Conservation (phyloP, 2,113 vertebrate species). For the Machaerirhynchus nigripectus region DNA sequence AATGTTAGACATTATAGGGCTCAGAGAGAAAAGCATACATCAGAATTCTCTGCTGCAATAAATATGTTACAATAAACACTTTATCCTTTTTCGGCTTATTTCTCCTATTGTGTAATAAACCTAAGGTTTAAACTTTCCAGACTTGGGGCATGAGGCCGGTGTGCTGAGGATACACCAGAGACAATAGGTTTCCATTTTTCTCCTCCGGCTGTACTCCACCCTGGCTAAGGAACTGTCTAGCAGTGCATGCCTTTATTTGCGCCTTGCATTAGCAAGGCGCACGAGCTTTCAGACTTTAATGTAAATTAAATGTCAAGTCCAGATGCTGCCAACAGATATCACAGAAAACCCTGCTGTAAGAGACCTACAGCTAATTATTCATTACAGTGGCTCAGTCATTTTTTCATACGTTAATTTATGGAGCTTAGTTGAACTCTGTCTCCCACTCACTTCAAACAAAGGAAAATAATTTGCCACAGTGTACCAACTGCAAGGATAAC, state of each 20-base stretch:
- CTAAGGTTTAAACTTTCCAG: slow-evolving; percentile 50
- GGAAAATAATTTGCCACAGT: slow-evolving; percentile 72
- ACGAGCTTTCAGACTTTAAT: background rate
- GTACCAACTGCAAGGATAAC: slow-evolving; percentile 51
- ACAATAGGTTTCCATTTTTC: slow-evolving; percentile 81
- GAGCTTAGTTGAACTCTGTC: slow-evolving; percentile 64
- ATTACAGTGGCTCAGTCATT: slow-evolving; percentile 40
- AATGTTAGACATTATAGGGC: background rate
- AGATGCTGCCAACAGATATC: slow-evolving; percentile 50
- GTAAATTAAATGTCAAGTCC: slow-evolving; percentile 54
- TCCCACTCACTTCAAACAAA: slow-evolving; percentile 78
- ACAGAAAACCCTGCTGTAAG: background rate
- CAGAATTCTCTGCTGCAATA: background rate
- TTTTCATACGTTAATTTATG: slow-evolving; percentile 63
- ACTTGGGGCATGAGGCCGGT: background rate
- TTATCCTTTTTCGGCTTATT: background rate
- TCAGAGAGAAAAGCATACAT: background rate
- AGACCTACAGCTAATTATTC: slow-evolving; percentile 66
- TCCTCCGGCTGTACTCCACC: slow-evolving; percentile 62
- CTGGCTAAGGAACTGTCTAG: slow-evolving; percentile 59
- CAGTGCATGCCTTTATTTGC: slow-evolving; percentile 39
- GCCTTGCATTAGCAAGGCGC: slow-evolving; percentile 36
- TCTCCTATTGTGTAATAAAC: background rate
- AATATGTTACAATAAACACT: background rate
- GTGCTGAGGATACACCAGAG: slow-evolving; percentile 64